Base-by-base conservation (phyloP, 2,888 invertebrate genomes). In the Cryptocephalus primarius region DNA sequence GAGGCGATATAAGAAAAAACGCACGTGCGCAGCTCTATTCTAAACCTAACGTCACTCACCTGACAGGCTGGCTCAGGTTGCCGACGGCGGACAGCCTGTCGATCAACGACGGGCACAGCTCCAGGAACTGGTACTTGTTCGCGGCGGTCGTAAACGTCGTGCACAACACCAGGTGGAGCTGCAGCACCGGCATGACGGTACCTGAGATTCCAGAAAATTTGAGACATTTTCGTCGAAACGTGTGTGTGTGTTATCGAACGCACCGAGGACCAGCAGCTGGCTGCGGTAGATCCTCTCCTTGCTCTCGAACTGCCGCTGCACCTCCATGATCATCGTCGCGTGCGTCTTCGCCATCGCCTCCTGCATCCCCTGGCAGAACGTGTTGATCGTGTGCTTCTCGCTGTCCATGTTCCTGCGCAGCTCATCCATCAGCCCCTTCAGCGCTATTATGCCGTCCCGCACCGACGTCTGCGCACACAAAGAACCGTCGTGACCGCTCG, bases 91-190 rank as follows among this genome's bases (percentile, higher is more conserved):
- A 73, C 45, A 84, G 67, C 42, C 84, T 71, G 52, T 82, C 82
- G 59, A 83, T 76, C 67, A 84, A 72, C 4, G 77, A 77, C 60
- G 80, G 81, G 13, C 79, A 81, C 47, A 83, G 67, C 60, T 83
- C 83, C 42, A 86, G 73, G 64, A 85, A 84, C 63, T 86, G 85
- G 61, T 82, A 82, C 63, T 83, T 83, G 56, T 81, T 83, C 3
- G 85, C 83, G 9, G 82, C 78, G 46, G 79, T 78, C 34, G 80
- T 80, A 64, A 86, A 83, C 8, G 82, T 80, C 46, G 83, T 80
- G 63, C 83, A 82, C 46, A 83, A 72, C 57, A 84, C 76, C 32
- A 85, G 71, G 60, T 85, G 84, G 49, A 82, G 74, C 60, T 83
- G 82, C 22, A 85, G 72, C 13, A 83, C 80, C 1, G 83, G 83